Base-by-base conservation (phyloP, 2,113 vertebrate species). In the Lathamus discolor region DNA sequence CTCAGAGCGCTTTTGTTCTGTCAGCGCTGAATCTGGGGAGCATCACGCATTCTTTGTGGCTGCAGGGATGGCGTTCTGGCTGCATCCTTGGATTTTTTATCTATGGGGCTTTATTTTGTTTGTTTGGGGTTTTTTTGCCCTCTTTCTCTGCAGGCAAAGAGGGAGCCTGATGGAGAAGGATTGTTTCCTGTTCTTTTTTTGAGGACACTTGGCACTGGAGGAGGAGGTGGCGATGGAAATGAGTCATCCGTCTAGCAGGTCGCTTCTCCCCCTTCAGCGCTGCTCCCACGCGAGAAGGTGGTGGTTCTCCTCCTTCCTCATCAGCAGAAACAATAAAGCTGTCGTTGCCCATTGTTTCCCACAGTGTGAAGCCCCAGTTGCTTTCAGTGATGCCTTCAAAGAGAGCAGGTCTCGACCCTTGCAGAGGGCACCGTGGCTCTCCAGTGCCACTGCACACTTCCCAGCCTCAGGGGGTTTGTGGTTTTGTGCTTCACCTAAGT, bases 241-340 rank as follows among this genome's bases (percentile, higher is more conserved):
- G 95, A 96, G 9, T 95, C 95, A 96, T 80, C 95, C 0, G 95
- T 96, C 95, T 97, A 17, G 82, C 94, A 81, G 94, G 78, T 95
- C 27, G 9, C 46, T 88, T 93, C 92, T 88, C 62, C 66, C 55
- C 63, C 82, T 86, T 43, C 87, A 17, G 81, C 17, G 3, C 84
- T n/a, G 62, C 94, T 97, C 91, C 95, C 91, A 95, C 84, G n/a
- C 63, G 5, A 39, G 70, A 55, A 73, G 74, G 87, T 37, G 95
- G 48, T 35, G 83, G 18, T 39, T 92, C 83, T 95, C 52, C 78
- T 93, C 83, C 92, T 80, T 66, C 69, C 89, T 61, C 54, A 2
- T 20, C 93, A 79, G 63, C 54, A 67, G 49, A 86, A 86, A 67
- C 90, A 83, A 83, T 51, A 6, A 15, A 73, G 75, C 81, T 95